Conservation (phyloP, 2,113 vertebrate species). For the Myodes glareolus region DNA sequence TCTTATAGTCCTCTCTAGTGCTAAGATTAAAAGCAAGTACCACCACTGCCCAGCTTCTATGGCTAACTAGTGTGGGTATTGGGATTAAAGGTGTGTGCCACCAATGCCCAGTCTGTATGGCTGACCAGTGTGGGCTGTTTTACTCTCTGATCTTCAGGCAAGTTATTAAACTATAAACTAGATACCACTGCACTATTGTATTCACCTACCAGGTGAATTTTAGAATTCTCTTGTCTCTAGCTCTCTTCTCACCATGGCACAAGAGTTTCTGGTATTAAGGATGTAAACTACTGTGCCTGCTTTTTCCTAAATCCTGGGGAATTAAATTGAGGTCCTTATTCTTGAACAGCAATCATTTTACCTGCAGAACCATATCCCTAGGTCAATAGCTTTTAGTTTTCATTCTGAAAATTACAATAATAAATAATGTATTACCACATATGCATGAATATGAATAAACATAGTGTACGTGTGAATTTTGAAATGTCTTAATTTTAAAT, state of each 20-base stretch:
- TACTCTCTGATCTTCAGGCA: too few relatives aligned
- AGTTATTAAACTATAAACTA: too few relatives aligned
- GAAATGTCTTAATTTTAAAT: neutral
- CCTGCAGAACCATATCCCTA: too few relatives aligned
- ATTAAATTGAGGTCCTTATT: neutral
- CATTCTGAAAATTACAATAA: neutral
- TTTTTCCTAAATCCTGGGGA: neutral
- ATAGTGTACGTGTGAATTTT: neutral
- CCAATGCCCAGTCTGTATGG: too few relatives aligned
- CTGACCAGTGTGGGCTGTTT: too few relatives aligned
- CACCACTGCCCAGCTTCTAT: too few relatives aligned
- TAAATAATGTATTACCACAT: neutral
- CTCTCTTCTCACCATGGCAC: neutral
- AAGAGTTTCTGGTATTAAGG: neutral
- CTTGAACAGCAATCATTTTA: neutral
- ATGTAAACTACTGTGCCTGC: neutral
- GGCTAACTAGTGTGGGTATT: too few relatives aligned
- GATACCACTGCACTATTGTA: too few relatives aligned
- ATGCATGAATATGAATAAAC: neutral
- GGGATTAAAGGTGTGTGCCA: too few relatives aligned
- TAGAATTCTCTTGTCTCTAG: neutral
- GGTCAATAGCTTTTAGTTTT: neutral
- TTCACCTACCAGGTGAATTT: neutral
- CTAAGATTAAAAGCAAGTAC: too few relatives aligned
- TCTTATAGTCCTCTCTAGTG: too few relatives aligned